Base-by-base conservation (phyloP, 2,797 vertebrate genomes). In the Coluber constrictor region DNA sequence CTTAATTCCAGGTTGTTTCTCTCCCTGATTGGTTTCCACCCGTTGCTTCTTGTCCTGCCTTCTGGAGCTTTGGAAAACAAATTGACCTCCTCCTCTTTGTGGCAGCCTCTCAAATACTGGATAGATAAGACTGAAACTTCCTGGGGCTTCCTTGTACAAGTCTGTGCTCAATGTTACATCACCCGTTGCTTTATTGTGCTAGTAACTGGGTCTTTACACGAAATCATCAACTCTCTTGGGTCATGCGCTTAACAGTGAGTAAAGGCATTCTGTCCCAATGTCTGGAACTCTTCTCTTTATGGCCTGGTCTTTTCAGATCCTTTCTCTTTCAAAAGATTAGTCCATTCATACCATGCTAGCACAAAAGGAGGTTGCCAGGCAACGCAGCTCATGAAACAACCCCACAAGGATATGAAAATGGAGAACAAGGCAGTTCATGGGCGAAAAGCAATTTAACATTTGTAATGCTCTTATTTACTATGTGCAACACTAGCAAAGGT, bases 361-460 rank as follows among this genome's bases (percentile, higher is more conserved):
- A 96, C 94, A 94, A 96, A 96, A 96, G 95, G 92, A 96, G 93
- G 97, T 98, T 98, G 97, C 97, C 96, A 97, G 96, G 98, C 97
- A 98, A 98, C 97, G 11, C 94, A 90, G 89, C 94, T 94, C 83
- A 92, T 83, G 90, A 94, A 97, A 95, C 92, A 95, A 91, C 91
- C 91, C 74, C 94, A 94, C 94, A 88, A 93, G 93, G 89, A 56
- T 92, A 23, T 59, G 70, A 94, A 95, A 91, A 94, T 32, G 94
- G 66, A 88, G 90, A 96, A 63, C 63, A 63, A 89, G 92, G 90
- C 37, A 90, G 96, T 83, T 94, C 94, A 95, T 57, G 56, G 43
- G 92, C 0, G 0, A 90, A 47, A 83, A 86, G 87, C 74, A 1
- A 66, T 96, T 94, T 92, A 32, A 87, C 37, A 54, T 93, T 93